Base-by-base conservation (phyloP, 2,888 invertebrate genomes). In the Caenorhabditis drosophilae region DNA sequence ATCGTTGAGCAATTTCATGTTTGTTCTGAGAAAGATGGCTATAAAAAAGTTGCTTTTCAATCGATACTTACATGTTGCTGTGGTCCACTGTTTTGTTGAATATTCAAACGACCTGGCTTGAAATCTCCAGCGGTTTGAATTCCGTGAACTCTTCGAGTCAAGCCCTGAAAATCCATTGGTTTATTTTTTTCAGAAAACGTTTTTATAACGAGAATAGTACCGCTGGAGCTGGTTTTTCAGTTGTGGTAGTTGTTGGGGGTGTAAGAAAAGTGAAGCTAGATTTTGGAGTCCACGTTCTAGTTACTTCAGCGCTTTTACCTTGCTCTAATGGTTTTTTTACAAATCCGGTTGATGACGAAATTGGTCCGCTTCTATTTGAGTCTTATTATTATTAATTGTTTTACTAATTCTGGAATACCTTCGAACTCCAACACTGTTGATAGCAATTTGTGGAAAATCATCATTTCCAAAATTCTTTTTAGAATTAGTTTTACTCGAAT, bases 1-100 rank as follows among this genome's bases (percentile, higher is more conserved):
- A 72, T 22, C 75, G 62, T 48, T 81, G 75, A 15, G 75, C 80
- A 47, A 76, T 52, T 16, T 54, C 68, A 40, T 67, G 71, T 52
- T 70, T 70, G 27, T 76, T 58, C 61, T 68, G 16, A 26, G 52
- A 47, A n/a, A 40, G n/a, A n/a, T n/a, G n/a, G n/a, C n/a, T n/a
- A n/a, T n/a, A n/a, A n/a, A n/a, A n/a, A n/a, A n/a, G n/a, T n/a
- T n/a, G n/a, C n/a, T n/a, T n/a, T n/a, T n/a, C n/a, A n/a, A n/a
- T n/a, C n/a, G n/a, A n/a, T n/a, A n/a, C n/a, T n/a, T n/a, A n/a
- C n/a, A n/a, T n/a, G n/a, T n/a, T n/a, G n/a, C n/a, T n/a, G n/a
- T n/a, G n/a, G n/a, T n/a, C n/a, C n/a, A n/a, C n/a, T n/a, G n/a
- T n/a, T n/a, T 45, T 38, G 53, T 16, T 48, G 38, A 11, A 63